Evolutionary conservation across 2,113 vertebrate species (phyloP), one percentile per base, ranked within the genome.

Genomic region (Gobius niger): DNA sequence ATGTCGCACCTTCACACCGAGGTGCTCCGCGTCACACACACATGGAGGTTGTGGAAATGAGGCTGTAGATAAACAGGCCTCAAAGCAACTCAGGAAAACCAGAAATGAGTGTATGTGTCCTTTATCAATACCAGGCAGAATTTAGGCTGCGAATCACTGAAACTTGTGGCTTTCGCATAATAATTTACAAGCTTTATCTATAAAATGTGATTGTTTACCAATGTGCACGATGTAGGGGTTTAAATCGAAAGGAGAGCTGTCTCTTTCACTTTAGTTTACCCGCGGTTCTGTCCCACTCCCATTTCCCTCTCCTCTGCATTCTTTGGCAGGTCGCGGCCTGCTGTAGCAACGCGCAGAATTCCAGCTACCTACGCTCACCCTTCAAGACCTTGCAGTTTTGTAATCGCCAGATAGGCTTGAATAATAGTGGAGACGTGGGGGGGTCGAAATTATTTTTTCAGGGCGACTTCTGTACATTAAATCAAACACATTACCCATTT

Each of bases 291-390:
- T 67, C 61, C 15, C 61, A 72, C 67, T 81, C 74, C 68, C 51
- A 57, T 63, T 47, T 63, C 44, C 44, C 44, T 76, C 66, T 75
- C 77, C 73, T 73, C 67, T 24, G 70, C 85, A 92, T 90, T 92
- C 91, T 73, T 89, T 44, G 41, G 88, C 91, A 90, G 85, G 91
- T 86, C 85, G 15, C 7, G 51, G 85, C 91, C 82, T 88, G 91
- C 86, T 74, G 67, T 14, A 63, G 54, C 54, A 63, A 68, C 77
- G 72, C 50, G 61, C 34, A 85, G 59, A 75, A 85, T 82, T 87
- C 75, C 76, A 63, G 24, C 66, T 56, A 56, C 63, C 56, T 6
- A 34, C 65, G 72, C 63, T 67, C 54, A 44, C n/a, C 69, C 63
- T 69, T 67, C 56, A 61, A 16, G 11, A 56, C 61, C n/a, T 42